Evolutionary conservation across 2,797 vertebrate species (phyloP).

Genomic region (Urocyon cinereoargenteus): DNA sequence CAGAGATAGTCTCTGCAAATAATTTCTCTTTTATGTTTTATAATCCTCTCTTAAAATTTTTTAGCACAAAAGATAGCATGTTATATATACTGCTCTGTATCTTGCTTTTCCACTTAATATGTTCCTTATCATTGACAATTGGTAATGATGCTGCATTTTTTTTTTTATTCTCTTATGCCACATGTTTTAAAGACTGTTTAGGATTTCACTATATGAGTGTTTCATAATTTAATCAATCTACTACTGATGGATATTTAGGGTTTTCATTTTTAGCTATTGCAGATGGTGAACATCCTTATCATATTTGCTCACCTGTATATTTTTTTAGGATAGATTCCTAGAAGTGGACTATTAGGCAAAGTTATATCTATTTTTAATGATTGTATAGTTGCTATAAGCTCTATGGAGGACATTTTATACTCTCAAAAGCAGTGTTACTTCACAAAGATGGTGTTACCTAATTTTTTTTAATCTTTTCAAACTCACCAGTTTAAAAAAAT

Average conservation of each 20-base stretch:
- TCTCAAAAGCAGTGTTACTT: not conserved
- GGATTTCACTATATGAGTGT: not conserved
- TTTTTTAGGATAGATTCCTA: not conserved
- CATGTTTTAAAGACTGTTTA: not conserved
- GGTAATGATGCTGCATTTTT: not conserved
- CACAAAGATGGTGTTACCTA: not conserved
- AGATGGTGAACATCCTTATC: not conserved
- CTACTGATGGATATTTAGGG: not conserved
- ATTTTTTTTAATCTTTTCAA: not conserved
- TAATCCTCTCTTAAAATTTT: not conserved
- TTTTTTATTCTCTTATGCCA: not conserved
- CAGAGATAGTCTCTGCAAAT: not conserved
- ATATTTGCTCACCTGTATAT: not conserved
- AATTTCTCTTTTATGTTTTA: constrained; percentile 32
- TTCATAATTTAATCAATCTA: constrained; percentile 12
- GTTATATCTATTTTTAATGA: not conserved
- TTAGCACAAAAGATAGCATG: not conserved
- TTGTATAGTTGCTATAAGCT: not conserved
- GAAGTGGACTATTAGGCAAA: not conserved
- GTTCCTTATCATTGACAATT: not conserved
- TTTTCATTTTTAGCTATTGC: not conserved
- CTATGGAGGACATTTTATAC: not conserved
- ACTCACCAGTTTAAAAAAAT: not conserved
- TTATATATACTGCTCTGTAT: not conserved
- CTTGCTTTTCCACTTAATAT: constrained; percentile 13